These are phyloP conservation scores for Rissa tridactyla DNA, from an alignment of 2,113 vertebrate genomes.

Conservation along the genomic window DNA sequence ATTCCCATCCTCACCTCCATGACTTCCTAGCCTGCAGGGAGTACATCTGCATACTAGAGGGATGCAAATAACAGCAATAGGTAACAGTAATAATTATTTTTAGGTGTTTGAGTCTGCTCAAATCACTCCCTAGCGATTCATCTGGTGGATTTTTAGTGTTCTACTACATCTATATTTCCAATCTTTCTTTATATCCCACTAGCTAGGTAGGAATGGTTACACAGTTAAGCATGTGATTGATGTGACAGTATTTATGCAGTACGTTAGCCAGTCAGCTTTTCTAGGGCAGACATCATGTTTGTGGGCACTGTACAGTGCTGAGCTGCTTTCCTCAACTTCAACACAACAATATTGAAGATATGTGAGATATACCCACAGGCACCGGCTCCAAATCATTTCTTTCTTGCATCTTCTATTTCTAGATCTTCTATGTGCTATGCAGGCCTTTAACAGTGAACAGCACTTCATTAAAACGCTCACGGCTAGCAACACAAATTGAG, in stretches of 20 bases:
- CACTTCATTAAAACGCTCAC: not conserved
- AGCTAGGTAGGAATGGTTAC: not conserved
- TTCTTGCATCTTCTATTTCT: not conserved
- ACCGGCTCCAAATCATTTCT: not conserved
- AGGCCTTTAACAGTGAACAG: not conserved
- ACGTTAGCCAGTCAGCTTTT: not conserved
- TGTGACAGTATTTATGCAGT: not conserved
- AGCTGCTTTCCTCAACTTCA: not conserved
- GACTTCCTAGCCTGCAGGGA: not conserved
- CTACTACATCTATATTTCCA: not conserved
- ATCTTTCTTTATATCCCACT: not conserved
- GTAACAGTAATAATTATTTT: not conserved
- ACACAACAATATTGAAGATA: not conserved
- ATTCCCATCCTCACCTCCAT: not conserved
- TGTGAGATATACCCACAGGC: not conserved
- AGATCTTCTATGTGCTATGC: not conserved
- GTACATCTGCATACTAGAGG: not conserved
- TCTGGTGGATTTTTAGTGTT: not conserved
- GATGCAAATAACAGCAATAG: not conserved
- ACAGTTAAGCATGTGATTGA: not conserved
- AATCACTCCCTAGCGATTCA: not conserved
- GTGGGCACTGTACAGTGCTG: accelerated
- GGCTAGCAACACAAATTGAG: not conserved
- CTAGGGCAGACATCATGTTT: not conserved
- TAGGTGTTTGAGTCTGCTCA: not conserved